Evolutionary conservation across 2,888 invertebrate genomes (phyloP).

Genomic region (Entomobrya proxima): DNA sequence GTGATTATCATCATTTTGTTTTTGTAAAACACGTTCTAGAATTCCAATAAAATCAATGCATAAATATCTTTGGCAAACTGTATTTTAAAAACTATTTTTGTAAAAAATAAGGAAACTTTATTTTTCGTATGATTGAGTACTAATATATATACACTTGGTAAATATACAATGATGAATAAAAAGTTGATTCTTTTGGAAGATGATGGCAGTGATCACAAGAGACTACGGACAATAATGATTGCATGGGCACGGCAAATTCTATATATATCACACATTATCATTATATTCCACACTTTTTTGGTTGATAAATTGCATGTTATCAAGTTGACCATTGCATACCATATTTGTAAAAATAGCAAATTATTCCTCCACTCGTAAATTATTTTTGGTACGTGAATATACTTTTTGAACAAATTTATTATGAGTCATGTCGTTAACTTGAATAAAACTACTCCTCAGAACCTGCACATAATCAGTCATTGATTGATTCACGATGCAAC

Average conservation of each 20-base stretch:
- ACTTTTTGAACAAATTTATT: not conserved
- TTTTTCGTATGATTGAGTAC: too few relatives aligned
- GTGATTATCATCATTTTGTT: not conserved
- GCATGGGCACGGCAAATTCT: not conserved
- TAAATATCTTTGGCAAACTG: too few relatives aligned
- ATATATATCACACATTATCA: not conserved
- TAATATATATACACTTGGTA: too few relatives aligned
- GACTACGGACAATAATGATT: too few relatives aligned
- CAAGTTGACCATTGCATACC: not conserved
- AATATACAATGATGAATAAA: too few relatives aligned
- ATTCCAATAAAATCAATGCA: too few relatives aligned
- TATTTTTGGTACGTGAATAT: not conserved
- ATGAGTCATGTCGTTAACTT: not conserved
- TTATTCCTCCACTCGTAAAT: not conserved
- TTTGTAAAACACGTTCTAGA: not conserved
- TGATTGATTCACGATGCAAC: constrained; percentile 3
- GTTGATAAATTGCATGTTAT: not conserved
- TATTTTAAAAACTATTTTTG: too few relatives aligned
- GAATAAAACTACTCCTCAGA: not conserved
- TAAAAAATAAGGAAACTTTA: too few relatives aligned
- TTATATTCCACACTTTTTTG: not conserved
- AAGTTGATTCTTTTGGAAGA: too few relatives aligned
- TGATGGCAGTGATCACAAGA: not conserved
- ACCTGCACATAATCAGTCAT: not conserved
- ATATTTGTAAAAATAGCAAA: not conserved